A percentile compares a stretch with the other conserved stretches of the same genome.
Evolutionary conservation across 1,140 invertebrate genomes (phyloP).

Genomic region (Onthophagus taurus): DNA sequence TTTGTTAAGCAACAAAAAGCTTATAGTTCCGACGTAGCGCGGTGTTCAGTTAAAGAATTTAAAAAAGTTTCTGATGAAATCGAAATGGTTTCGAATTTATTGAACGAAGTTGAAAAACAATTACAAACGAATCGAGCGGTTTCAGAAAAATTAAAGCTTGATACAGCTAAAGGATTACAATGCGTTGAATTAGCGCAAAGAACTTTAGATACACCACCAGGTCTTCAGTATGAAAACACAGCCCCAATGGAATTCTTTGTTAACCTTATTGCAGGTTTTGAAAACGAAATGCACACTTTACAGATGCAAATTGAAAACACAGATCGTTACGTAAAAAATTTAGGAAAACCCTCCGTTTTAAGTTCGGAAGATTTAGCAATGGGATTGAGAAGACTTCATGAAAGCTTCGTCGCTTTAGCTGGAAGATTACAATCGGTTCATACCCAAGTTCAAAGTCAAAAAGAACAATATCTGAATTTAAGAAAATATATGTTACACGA

Average conservation of each 20-base stretch:
- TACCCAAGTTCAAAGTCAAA: slow-evolving; percentile 57
- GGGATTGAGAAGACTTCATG: slow-evolving; percentile 70
- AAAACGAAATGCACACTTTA: slow-evolving; percentile 57
- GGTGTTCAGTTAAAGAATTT: slow-evolving; percentile 39
- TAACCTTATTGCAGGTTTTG: slow-evolving; percentile 60
- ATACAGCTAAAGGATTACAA: slow-evolving; percentile 63
- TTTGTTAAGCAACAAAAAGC: slow-evolving; percentile 77
- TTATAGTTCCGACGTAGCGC: slow-evolving; percentile 69
- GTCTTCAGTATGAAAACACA: slow-evolving; percentile 68
- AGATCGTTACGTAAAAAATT: slow-evolving; percentile 60
- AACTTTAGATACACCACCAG: slow-evolving; percentile 65
- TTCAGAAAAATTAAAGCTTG: slow-evolving; percentile 61
- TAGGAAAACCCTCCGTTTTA: slow-evolving; percentile 53
- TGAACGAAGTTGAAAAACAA: slow-evolving; percentile 45
- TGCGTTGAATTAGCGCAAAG: slow-evolving; percentile 68
- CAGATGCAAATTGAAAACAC: slow-evolving; percentile 64
- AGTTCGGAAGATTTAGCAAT: slow-evolving; percentile 64
- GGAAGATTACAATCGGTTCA: slow-evolving; percentile 74
- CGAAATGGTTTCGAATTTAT: slow-evolving; percentile 31
- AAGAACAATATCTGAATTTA: slow-evolving; percentile 74
- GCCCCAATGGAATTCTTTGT: slow-evolving; percentile 66
- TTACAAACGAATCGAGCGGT: slow-evolving; percentile 52
- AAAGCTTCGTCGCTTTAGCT: slow-evolving; percentile 75
- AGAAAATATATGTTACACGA: slow-evolving; percentile 70
- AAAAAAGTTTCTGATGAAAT: slow-evolving; percentile 32